Evolutionary conservation across 2,888 invertebrate species (phyloP).

Genomic region (Drosophila atripex): DNA sequence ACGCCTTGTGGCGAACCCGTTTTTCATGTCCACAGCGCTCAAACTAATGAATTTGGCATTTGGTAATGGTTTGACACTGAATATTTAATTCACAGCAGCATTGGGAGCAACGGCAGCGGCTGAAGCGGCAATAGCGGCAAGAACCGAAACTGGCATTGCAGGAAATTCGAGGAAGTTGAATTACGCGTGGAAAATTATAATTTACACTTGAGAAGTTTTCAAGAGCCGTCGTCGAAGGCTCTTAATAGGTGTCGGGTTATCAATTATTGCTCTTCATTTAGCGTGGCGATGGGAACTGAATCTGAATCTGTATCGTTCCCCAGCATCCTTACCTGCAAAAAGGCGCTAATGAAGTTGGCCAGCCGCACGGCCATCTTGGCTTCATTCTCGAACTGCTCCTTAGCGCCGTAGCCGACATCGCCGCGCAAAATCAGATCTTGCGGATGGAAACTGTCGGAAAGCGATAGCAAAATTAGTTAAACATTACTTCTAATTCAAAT

Average conservation of each 20-base stretch:
- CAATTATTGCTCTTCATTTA: constrained; percentile 78
- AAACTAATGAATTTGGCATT: constrained; percentile 81
- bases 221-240: constrained; percentile 74
- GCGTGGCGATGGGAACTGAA: constrained; percentile 70
- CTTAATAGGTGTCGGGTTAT: constrained; percentile 79
- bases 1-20: constrained; percentile 76
- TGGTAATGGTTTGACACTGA: constrained; percentile 81
- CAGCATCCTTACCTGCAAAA: constrained; percentile 88
- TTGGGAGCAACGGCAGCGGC: constrained; percentile 15
- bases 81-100: constrained; percentile 76
- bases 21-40: constrained; percentile 79
- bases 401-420: constrained; percentile 93
- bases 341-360: constrained; percentile 97
- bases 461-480: constrained; percentile 3
- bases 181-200: constrained; percentile 82
- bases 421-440: constrained; percentile 92
- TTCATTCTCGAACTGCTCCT: constrained; percentile 96
- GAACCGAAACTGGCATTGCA: constrained; percentile 74
- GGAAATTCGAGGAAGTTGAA: constrained; percentile 82
- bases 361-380: constrained; percentile 98
- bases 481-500: not conserved
- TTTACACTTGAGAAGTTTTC: constrained; percentile 82
- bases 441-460: constrained; percentile 86
- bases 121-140: constrained; percentile 23
- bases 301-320: not conserved